Evolutionary conservation across 2,888 invertebrate species (phyloP), one percentile per base, ranked within the genome.

Genomic region (Rhogogaster chlorosoma): DNA sequence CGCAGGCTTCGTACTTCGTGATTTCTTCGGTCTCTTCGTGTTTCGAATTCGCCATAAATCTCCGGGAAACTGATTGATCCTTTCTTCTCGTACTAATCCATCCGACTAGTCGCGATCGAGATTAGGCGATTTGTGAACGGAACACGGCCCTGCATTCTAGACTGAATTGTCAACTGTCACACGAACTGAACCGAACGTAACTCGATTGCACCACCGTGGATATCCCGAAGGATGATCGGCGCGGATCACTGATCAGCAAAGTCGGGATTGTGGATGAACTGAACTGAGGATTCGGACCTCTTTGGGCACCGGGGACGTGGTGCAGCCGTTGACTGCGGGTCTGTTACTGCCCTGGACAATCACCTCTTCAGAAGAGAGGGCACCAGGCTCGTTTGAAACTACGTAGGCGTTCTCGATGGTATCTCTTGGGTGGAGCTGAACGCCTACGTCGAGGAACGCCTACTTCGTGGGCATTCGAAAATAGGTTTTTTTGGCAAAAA

Each of bases 241-340:
- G 5, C 5, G n/a, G 7, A 10, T 22, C 22, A 61, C 22, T 61
- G 26, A 61, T n/a, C n/a, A n/a, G 2, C 1, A 49, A 49, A 53
- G 9, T 26, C 12, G 1, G 36, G n/a, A 6, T 36, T 32, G 2
- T 70, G n/a, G 2, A 38, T 70, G 1, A 42, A 42, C 3, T n/a
- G 42, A 42, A 73, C 42, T 1, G 38, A 78, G 22, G 78, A 78
- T 77, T 45, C n/a, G 53, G 57, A 57, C 57, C 78, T 38, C 61
- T 38, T 49, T n/a, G 61, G 78, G 15, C 15, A 53, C 22, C 32
- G 38, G 71, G 89, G 87, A 91, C 91, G 92, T 90, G 90, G 91
- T 91, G 93, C 91, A 85, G 91, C 89, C 91, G 92, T 87, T 91
- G 93, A 92, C 93, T 93, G 93, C 93, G 90, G 89, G 91, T 92